Conservation (phyloP, 2,113 vertebrate species). For the Dicaeum eximium region DNA sequence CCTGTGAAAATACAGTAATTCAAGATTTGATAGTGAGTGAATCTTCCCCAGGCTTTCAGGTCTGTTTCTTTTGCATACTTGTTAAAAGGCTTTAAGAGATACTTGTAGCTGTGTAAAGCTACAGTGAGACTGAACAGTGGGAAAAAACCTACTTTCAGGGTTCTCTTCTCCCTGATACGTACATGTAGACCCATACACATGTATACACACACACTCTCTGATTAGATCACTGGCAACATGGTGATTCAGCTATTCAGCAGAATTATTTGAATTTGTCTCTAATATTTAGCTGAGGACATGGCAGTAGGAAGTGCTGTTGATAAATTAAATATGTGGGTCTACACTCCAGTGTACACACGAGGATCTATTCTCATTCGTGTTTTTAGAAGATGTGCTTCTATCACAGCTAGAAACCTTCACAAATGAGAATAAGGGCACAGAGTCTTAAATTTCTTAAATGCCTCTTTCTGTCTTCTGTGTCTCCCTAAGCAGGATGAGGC, state of each 20-base stretch:
- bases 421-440: neutral
- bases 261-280: neutral
- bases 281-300: neutral
- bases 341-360: neutral
- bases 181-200: rapidly evolving
- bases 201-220: rapidly evolving
- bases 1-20: neutral
- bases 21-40: neutral
- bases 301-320: neutral
- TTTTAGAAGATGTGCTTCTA: neutral
- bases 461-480: neutral
- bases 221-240: neutral
- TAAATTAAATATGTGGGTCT: neutral
- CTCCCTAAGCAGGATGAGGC: neutral
- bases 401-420: neutral
- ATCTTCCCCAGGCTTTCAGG: neutral
- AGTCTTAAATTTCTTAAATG: neutral
- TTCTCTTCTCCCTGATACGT: neutral
- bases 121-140: neutral
- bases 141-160: neutral
- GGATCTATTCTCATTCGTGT: neutral
- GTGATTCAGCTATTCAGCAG: neutral
- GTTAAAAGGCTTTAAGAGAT: neutral
- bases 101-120: neutral
- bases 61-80: neutral